Evolutionary conservation across 2,113 vertebrate species (phyloP).

Genomic region (Neotragus pygmaeus): DNA sequence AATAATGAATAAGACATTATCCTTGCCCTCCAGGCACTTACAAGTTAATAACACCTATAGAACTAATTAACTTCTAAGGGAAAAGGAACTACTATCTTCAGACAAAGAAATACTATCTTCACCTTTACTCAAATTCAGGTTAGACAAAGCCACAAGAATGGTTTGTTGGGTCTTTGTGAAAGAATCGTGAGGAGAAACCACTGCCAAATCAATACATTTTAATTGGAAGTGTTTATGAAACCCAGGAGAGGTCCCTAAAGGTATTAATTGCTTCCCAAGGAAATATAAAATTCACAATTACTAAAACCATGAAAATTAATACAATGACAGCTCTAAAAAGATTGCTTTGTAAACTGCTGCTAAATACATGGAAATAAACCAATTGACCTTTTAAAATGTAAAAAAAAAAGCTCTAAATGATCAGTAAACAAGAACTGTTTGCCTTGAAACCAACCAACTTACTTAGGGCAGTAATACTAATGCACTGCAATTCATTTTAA

Average conservation of each 20-base stretch:
- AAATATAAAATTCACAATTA: slow-evolving; percentile 72
- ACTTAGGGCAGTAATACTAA: neutral
- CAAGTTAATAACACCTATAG: slow-evolving; percentile 37
- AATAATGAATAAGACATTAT: slow-evolving; percentile 50
- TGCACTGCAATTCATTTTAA: neutral
- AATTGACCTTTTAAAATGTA: slow-evolving; percentile 65
- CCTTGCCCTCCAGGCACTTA: slow-evolving; percentile 50
- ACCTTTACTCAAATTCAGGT: slow-evolving; percentile 42
- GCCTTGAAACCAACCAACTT: slow-evolving; percentile 32
- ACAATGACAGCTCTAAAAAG: slow-evolving; percentile 64
- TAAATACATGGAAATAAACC: slow-evolving; percentile 64
- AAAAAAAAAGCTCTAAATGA: slow-evolving; percentile 4
- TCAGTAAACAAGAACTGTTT: slow-evolving; percentile 36
- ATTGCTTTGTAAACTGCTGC: slow-evolving; percentile 65
- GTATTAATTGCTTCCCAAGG: slow-evolving; percentile 74
- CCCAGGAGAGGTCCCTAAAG: slow-evolving; percentile 61
- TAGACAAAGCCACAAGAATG: slow-evolving; percentile 47
- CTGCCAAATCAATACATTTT: slow-evolving; percentile 62
- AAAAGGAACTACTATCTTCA: neutral
- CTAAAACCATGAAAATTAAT: slow-evolving; percentile 63
- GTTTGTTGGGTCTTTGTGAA: slow-evolving; percentile 24
- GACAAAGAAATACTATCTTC: neutral
- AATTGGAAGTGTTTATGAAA: slow-evolving; percentile 67
- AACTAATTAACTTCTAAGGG: slow-evolving; percentile 64
- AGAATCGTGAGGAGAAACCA: slow-evolving; percentile 24